Percentiles rank a stretch among this genome's conserved stretches.
These are phyloP conservation scores for Leucoptera coffeella DNA, from an alignment of 2,888 invertebrate genomes.

Conservation along the genomic window DNA sequence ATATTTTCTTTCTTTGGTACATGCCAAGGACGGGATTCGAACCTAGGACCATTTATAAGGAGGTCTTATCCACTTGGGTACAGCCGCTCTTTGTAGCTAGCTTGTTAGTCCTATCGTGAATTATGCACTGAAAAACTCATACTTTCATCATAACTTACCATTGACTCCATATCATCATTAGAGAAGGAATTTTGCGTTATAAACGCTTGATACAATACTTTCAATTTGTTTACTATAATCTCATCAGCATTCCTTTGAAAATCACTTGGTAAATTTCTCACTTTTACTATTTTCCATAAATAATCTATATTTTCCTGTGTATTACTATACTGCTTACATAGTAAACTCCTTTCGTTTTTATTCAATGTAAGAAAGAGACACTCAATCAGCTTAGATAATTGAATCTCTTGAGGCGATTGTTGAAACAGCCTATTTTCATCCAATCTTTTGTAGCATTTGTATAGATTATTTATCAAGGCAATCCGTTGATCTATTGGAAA, in stretches of 20 bases:
- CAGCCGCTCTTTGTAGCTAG: too few species aligned
- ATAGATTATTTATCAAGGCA: conserved; percentile 9
- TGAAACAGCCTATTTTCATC: conserved; percentile 12
- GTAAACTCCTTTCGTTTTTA: conserved; percentile 15
- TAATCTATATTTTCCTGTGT: conserved; percentile 13
- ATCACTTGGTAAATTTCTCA: conserved; percentile 16
- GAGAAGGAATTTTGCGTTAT: too few species aligned
- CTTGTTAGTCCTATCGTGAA: too few species aligned
- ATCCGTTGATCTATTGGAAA: conserved; percentile 2
- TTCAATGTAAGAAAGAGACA: conserved; percentile 16
- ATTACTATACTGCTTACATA: conserved; percentile 16
- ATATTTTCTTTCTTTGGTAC: too few species aligned
- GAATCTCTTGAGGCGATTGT: conserved; percentile 20
- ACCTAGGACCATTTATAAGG: too few species aligned
- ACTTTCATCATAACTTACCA: too few species aligned
- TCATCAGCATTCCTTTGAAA: conserved; percentile 11
- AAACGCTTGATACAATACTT: too few species aligned
- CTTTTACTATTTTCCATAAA: conserved; percentile 18
- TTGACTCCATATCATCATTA: too few species aligned
- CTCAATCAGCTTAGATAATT: conserved; percentile 15
- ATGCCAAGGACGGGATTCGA: too few species aligned
- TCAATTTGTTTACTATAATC: conserved; percentile 11
- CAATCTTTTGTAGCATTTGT: conserved; percentile 19
- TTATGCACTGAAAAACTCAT: too few species aligned
- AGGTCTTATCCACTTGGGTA: too few species aligned